Evolutionary conservation across 2,113 vertebrate genomes (phyloP).

Genomic region (Lophochroa leadbeateri): DNA sequence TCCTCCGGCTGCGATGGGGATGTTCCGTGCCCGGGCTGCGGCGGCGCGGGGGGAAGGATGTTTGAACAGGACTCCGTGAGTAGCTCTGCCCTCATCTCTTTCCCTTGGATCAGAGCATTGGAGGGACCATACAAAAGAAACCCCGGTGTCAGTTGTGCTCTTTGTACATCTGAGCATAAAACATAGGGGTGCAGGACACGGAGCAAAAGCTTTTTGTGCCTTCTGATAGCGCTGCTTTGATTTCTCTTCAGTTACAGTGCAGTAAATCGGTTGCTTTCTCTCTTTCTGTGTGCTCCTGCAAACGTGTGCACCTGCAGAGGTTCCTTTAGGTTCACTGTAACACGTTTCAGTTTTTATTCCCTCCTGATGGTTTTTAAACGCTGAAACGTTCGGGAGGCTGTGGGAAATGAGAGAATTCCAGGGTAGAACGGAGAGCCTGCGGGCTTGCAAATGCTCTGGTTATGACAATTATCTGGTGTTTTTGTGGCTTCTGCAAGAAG

Average conservation of each 20-base stretch:
- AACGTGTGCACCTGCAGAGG: background rate
- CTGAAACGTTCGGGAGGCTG: background rate
- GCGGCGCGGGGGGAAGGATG: slow-evolving; percentile 15
- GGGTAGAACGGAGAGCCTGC: background rate
- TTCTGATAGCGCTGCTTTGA: background rate
- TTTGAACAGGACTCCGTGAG: slow-evolving; percentile 52
- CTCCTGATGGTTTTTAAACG: background rate
- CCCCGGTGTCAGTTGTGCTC: background rate
- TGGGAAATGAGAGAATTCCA: background rate
- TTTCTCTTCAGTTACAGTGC: background rate
- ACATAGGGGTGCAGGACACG: rapidly evolving
- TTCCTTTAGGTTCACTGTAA: background rate
- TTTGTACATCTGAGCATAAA: background rate
- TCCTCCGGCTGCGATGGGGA: slow-evolving; percentile 59
- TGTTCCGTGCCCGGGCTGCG: background rate
- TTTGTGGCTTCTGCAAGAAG: background rate
- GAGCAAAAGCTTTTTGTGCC: background rate
- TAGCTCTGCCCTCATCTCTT: background rate
- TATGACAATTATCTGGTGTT: background rate
- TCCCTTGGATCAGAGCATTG: background rate
- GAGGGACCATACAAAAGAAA: background rate
- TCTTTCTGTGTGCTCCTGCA: background rate
- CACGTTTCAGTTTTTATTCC: background rate
- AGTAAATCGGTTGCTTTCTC: background rate
- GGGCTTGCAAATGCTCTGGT: background rate